Conservation (phyloP, 2,797 vertebrate species). For the Bovichtus variegatus region DNA sequence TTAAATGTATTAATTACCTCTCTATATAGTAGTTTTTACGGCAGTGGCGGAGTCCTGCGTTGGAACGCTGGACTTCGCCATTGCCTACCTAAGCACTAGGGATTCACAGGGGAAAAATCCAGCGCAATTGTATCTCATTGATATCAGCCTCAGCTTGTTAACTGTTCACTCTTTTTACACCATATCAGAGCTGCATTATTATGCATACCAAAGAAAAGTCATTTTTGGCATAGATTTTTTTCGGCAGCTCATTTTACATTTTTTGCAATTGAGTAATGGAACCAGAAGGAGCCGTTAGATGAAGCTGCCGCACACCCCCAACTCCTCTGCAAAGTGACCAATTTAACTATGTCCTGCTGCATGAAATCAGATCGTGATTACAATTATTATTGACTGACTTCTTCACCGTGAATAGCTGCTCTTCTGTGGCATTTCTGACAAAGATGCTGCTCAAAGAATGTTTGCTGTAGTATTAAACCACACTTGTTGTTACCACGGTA, state of each 20-base stretch:
- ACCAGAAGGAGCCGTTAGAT: background rate
- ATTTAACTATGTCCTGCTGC: background rate
- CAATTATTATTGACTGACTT: background rate
- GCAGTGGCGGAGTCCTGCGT: background rate
- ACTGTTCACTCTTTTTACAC: background rate
- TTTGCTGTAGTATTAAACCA: background rate
- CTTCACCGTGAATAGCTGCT: background rate
- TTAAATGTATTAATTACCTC: background rate
- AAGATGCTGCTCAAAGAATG: background rate
- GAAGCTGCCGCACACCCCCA: background rate
- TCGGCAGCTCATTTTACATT: background rate
- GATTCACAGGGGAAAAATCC: slow-evolving; percentile 8
- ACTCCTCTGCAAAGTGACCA: background rate
- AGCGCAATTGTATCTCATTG: background rate
- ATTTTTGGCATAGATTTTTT: background rate
- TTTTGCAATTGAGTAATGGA: background rate
- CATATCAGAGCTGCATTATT: background rate
- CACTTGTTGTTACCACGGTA: slow-evolving; percentile 11
- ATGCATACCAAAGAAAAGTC: background rate
- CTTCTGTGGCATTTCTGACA: background rate
- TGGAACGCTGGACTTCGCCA: too few relatives aligned
- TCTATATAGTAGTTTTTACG: background rate
- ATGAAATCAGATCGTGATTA: background rate
- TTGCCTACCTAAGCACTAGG: background rate
- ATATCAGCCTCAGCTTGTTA: slow-evolving; percentile 3